Conservation (phyloP, 2,888 invertebrate genomes). For the Agrypnus murinus region DNA sequence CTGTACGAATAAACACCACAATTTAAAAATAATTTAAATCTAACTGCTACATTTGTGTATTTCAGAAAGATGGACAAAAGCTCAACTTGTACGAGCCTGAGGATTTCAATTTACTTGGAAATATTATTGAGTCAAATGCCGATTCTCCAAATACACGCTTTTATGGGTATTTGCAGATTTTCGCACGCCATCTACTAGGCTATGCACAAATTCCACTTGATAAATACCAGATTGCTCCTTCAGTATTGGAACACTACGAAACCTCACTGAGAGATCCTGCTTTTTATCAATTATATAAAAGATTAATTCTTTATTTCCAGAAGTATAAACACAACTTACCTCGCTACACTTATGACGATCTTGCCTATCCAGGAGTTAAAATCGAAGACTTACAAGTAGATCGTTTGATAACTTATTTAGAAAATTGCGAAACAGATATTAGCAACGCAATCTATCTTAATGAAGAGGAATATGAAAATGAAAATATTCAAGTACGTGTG, state of each 20-base stretch:
- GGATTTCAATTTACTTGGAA: conserved; percentile 78
- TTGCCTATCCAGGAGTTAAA: conserved; percentile 76
- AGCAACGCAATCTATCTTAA: conserved; percentile 74
- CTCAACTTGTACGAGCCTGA: conserved; percentile 77
- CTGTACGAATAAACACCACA: conserved; percentile 54
- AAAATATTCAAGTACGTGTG: conserved; percentile 73
- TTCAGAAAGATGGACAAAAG: conserved; percentile 63
- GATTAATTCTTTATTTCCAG: conserved; percentile 76
- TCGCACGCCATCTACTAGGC: conserved; percentile 78
- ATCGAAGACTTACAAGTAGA: conserved; percentile 79
- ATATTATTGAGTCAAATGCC: conserved; percentile 78
- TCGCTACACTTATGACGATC: conserved; percentile 77
- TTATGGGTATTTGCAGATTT: conserved; percentile 75
- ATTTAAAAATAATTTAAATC: background rate
- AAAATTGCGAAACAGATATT: conserved; percentile 78
- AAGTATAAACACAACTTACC: conserved; percentile 76
- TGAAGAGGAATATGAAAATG: conserved; percentile 70
- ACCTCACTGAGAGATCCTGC: conserved; percentile 81
- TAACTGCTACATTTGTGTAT: background rate
- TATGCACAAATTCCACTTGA: conserved; percentile 62
- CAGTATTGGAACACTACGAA: conserved; percentile 79
- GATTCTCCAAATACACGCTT: conserved; percentile 76
- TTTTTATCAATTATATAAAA: conserved; percentile 80
- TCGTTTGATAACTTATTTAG: conserved; percentile 81
- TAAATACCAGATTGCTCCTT: conserved; percentile 74